Conservation (phyloP, 2,888 invertebrate genomes). For the Nemoura dubitans region DNA sequence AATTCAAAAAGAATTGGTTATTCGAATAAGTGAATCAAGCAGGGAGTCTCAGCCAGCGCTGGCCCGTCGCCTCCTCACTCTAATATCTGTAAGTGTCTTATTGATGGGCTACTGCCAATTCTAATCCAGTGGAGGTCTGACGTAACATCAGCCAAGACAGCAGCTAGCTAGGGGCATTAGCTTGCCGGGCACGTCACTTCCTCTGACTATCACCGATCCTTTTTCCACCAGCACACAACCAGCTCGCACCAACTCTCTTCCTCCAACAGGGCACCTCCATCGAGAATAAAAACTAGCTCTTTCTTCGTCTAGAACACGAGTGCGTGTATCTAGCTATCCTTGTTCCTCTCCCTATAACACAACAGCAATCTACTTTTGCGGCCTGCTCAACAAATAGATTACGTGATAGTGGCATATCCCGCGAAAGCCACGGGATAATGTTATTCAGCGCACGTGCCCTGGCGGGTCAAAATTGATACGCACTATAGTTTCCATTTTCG, state of each 20-base stretch:
- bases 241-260: conserved; percentile 39
- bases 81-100: conserved; percentile 48
- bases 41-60: background rate
- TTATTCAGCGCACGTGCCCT: conserved; percentile 46
- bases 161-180: conserved; percentile 45
- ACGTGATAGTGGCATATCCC: conserved; percentile 48
- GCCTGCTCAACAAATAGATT: conserved; percentile 52
- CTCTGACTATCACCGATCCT: conserved; percentile 41
- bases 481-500: conserved; percentile 48
- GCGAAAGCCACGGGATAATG: background rate
- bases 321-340: background rate
- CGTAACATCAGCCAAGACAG: conserved; percentile 44
- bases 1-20: background rate
- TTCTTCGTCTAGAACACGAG: conserved; percentile 40
- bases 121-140: conserved; percentile 46
- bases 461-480: conserved; percentile 54
- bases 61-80: background rate
- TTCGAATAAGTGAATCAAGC: conserved; percentile 5
- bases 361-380: conserved; percentile 51
- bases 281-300: background rate
- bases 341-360: conserved; percentile 41
- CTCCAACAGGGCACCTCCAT: conserved; percentile 20
- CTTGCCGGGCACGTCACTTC: conserved; percentile 47
- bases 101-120: conserved; percentile 47
- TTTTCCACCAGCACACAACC: conserved; percentile 24